A percentile compares a stretch with the other conserved stretches of the same genome.
Conservation (phyloP, 2,113 vertebrate genomes). For the Ciconia maguari region DNA sequence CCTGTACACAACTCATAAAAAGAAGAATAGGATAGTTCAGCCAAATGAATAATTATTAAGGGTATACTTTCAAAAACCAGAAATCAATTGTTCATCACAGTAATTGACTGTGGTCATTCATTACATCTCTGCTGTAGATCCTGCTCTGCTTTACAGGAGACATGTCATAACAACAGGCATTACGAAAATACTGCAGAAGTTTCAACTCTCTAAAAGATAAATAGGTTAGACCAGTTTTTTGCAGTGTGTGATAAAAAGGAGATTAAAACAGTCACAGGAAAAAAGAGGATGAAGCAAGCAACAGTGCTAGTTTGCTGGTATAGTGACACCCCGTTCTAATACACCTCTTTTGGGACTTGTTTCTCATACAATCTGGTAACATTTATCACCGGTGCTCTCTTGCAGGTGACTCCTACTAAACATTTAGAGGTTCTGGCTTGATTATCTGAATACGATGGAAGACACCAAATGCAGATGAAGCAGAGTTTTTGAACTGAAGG, state of each 20-base stretch:
- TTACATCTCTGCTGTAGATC: background rate
- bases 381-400: background rate
- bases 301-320: background rate
- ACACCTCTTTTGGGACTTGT: background rate
- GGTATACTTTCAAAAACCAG: conserved; percentile 2
- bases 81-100: conserved; percentile 33
- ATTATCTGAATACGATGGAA: background rate
- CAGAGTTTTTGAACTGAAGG: background rate
- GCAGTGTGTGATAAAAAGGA: background rate
- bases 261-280: background rate
- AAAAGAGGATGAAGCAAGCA: background rate
- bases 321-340: background rate
- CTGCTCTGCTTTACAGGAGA: background rate
- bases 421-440: background rate
- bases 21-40: background rate
- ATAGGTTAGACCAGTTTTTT: background rate
- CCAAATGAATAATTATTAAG: conserved; percentile 36
- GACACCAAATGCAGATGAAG: background rate
- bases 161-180: background rate
- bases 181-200: background rate
- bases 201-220: background rate
- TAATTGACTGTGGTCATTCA: conserved; percentile 7
- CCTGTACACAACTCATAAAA: background rate
- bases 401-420: background rate
- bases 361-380: background rate